phyloP scores from a whole-genome alignment of 2,888 invertebrate species.

The Galerucella calmariensis region DNA sequence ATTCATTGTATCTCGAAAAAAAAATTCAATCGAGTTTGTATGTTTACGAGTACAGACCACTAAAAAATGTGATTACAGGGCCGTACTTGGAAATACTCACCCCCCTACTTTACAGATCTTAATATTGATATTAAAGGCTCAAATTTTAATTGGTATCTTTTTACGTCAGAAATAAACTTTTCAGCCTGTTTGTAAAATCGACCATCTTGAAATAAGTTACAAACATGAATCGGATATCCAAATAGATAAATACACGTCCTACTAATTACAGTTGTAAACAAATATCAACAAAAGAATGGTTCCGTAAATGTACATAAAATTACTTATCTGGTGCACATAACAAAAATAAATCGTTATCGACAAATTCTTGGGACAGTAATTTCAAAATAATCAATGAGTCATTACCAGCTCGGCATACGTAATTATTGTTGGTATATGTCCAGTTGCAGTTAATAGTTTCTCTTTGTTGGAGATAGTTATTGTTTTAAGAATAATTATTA shows the following conservation, averaged over 20 bases:
- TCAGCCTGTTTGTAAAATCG: no score
- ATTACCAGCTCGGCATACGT: constrained; percentile 11
- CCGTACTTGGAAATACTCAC: no score
- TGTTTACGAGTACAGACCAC: no score
- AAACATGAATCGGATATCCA: not conserved
- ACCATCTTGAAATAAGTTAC: not conserved
- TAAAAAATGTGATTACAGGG: no score
- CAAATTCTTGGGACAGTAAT: constrained; percentile 29
- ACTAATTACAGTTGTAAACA: constrained; percentile 5
- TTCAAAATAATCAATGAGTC: constrained; percentile 33
- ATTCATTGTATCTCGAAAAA: no score
- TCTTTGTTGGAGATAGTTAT: constrained; percentile 21
- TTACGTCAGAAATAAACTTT: not conserved
- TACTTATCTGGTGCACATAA: constrained; percentile 28
- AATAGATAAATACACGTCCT: not conserved
- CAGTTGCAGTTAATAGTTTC: constrained; percentile 21
- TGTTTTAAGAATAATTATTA: constrained; percentile 6
- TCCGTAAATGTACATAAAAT: constrained; percentile 28
- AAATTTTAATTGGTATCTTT: no score
- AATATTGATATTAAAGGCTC: no score
- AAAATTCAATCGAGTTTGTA: no score
- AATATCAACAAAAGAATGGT: constrained; percentile 19
- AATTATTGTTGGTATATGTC: constrained; percentile 7
- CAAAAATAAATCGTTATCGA: constrained; percentile 30
- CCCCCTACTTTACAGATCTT: no score